Percentiles rank a stretch among this genome's conserved stretches.
These are phyloP conservation scores for Neoscelio sp. DNA, from an alignment of 2,888 invertebrate species.

Conservation along the genomic window DNA sequence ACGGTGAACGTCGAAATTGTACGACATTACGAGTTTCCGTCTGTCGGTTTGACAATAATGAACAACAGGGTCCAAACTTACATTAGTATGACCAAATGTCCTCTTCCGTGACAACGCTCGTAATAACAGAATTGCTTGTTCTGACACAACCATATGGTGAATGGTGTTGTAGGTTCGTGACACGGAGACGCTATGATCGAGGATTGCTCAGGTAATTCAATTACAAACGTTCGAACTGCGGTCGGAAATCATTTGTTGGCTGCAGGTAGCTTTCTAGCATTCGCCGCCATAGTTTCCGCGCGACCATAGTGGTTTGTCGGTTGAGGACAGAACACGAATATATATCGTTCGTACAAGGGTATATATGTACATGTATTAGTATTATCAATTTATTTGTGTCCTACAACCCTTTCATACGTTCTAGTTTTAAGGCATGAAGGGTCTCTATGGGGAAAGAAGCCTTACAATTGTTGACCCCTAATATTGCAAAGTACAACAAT, in stretches of 20 bases:
- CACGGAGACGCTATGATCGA: conserved; percentile 69
- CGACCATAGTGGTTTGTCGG: conserved; percentile 61
- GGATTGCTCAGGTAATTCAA: conserved; percentile 79
- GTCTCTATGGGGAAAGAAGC: too few relatives aligned
- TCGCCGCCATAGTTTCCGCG: conserved; percentile 75
- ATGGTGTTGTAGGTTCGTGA: conserved; percentile 11
- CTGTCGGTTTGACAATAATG: not conserved
- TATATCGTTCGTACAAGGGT: conserved; percentile 38
- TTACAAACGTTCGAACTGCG: conserved; percentile 79
- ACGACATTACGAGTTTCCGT: not conserved
- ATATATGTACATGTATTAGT: conserved; percentile 37
- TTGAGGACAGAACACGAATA: conserved; percentile 48
- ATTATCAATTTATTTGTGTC: too few relatives aligned
- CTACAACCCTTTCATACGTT: too few relatives aligned
- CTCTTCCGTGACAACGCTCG: conserved; percentile 2
- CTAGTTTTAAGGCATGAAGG: too few relatives aligned
- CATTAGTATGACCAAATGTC: conserved; percentile 5
- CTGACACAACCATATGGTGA: not conserved
- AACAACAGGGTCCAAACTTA: not conserved
- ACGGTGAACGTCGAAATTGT: not conserved
- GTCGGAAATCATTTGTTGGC: conserved; percentile 81
- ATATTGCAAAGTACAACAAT: too few relatives aligned
- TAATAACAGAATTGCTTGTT: conserved; percentile 3
- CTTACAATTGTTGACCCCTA: too few relatives aligned
- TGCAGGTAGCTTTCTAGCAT: conserved; percentile 76